Evolutionary conservation across 2,113 vertebrate species (phyloP).

Genomic region (Ammodramus savannarum): DNA sequence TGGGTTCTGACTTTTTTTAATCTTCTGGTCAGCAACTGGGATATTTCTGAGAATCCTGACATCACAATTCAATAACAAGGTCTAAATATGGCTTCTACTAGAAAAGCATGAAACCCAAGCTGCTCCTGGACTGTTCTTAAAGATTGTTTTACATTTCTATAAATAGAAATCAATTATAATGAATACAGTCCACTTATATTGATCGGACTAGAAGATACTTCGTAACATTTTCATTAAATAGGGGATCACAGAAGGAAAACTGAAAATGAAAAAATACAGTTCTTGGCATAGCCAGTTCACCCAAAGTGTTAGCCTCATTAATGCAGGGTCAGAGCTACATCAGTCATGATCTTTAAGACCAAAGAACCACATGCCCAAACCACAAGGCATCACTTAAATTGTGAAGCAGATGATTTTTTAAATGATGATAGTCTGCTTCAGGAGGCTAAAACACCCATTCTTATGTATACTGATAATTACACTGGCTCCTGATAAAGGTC

Average conservation of each 20-base stretch:
- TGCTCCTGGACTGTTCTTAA: neutral
- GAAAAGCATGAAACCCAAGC: neutral
- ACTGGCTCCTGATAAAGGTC: neutral
- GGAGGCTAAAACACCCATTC: neutral
- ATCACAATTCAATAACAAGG: neutral
- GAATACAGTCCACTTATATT: neutral
- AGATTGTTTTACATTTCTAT: neutral
- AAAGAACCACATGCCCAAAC: neutral
- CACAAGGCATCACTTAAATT: neutral
- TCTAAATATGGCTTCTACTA: neutral
- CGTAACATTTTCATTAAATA: constrained; percentile 8
- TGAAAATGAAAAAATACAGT: neutral
- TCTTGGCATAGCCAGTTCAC: neutral
- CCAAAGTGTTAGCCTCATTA: neutral
- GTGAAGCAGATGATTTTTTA: neutral
- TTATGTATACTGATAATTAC: neutral
- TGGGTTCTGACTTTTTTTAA: neutral
- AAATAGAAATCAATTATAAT: constrained; percentile 33
- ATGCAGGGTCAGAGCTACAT: neutral
- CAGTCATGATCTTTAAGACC: neutral
- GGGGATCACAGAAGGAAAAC: neutral
- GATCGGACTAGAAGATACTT: neutral
- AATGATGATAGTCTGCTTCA: neutral
- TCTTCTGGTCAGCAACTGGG: neutral
- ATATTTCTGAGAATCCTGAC: neutral